These are phyloP conservation scores for Phalacrocorax pelagicus DNA, from an alignment of 2,113 vertebrate species.

Conservation along the genomic window DNA sequence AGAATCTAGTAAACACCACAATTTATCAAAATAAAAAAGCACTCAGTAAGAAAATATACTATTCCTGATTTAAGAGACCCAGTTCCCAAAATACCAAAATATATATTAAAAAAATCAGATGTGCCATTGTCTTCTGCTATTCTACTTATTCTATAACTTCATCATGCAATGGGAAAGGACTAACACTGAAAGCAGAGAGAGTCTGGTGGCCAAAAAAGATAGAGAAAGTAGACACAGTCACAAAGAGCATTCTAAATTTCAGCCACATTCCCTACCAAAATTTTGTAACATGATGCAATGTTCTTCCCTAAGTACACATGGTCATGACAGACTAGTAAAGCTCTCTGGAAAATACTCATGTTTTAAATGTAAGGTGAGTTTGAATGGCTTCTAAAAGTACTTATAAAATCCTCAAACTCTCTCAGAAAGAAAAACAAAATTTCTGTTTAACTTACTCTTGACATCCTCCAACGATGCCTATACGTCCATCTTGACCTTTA, in stretches of 20 bases:
- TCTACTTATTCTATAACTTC: not conserved
- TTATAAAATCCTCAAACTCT: not conserved
- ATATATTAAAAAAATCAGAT: not conserved
- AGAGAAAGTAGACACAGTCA: not conserved
- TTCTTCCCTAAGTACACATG: not conserved
- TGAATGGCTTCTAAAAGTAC: not conserved
- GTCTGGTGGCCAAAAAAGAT: not conserved
- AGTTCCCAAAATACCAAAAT: not conserved
- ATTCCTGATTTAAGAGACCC: not conserved
- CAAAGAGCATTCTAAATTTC: not conserved
- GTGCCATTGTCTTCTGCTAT: not conserved
- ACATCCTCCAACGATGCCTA: constrained; percentile 93
- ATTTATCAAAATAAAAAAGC: not conserved
- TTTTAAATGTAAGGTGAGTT: not conserved
- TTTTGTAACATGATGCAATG: not conserved
- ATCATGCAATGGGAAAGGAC: not conserved
- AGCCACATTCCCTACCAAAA: not conserved
- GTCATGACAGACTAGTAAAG: not conserved
- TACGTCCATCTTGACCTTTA: constrained; percentile 94
- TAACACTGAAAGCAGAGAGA: not conserved
- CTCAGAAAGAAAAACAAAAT: not conserved
- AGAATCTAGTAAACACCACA: not conserved
- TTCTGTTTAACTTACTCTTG: constrained; percentile 85
- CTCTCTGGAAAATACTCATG: not conserved
- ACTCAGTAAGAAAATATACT: not conserved